These are phyloP conservation scores for Centroberyx gerrardi DNA, from an alignment of 2,797 vertebrate genomes.

Conservation along the genomic window DNA sequence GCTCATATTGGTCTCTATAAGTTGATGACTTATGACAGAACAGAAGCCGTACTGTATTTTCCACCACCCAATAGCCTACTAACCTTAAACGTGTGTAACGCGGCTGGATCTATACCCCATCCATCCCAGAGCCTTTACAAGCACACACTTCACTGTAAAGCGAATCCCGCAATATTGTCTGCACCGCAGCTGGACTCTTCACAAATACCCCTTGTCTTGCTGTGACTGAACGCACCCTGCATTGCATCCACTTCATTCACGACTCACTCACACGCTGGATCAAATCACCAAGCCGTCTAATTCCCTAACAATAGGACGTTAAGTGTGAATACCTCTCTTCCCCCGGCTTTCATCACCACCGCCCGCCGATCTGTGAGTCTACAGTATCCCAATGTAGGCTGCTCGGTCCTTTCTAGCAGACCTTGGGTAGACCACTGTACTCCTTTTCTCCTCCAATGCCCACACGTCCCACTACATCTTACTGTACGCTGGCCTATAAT, in stretches of 20 bases:
- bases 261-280: constrained; percentile 39
- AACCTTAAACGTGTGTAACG: constrained; percentile 5
- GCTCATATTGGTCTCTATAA: constrained; percentile 12
- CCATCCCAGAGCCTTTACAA: constrained; percentile 14
- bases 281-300: constrained; percentile 1
- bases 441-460: constrained; percentile 51
- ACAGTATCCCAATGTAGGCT: constrained; percentile 15
- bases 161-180: constrained; percentile 60
- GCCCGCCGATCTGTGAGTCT: constrained; percentile 1
- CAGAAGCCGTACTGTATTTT: neutral
- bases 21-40: constrained; percentile 43
- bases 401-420: constrained; percentile 43
- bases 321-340: constrained; percentile 39
- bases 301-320: neutral
- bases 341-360: constrained; percentile 37
- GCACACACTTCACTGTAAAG: constrained; percentile 40
- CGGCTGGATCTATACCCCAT: neutral
- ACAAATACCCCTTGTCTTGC: constrained; percentile 47
- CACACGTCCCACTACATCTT: constrained; percentile 56
- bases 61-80: neutral
- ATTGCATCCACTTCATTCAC: constrained; percentile 59
- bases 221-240: constrained; percentile 50
- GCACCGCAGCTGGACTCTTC: constrained; percentile 55
- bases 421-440: constrained; percentile 21
- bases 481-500: constrained; percentile 45